Base-by-base conservation (phyloP, 1,140 invertebrate genomes). In the roundworm (Caenorhabditis elegans) region DNA sequence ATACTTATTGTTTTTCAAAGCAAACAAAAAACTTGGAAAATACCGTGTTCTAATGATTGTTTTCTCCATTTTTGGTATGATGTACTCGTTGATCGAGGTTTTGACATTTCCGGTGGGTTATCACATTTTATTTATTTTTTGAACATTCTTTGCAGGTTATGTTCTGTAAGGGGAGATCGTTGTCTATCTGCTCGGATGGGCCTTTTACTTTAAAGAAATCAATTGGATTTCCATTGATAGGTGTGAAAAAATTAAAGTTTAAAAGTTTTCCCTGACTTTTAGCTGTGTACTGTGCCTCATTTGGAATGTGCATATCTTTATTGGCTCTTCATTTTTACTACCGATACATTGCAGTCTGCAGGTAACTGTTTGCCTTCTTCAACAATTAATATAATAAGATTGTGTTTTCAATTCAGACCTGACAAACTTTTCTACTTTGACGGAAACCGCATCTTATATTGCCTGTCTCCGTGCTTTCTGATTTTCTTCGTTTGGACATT, bases 341-440 rank as follows among this genome's bases (percentile, higher is more conserved):
- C 19, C 13, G 53, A 60, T 60, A 60, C 28, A 60, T 60, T 31
- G 53, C 53, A 0, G 28, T 53, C 78, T 78, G 28, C 84, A 60
- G 34, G 47, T 49, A 6, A n/a, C 1, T 49, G n/a, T n/a, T 19
- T 0, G 22, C 8, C n/a, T 49, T 49, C 0, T 17, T n/a, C n/a
- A n/a, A n/a, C n/a, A n/a, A 19, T n/a, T n/a, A 0, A 19, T n/a
- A 49, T 2, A 15, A 5, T 3, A 19, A n/a, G n/a, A n/a, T 10
- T 24, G 22, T 26, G 26, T 24, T 10, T 26, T 53, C n/a, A n/a
- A n/a, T 53, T 53, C 8, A 53, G 49, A 6, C 53, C 53, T 1
- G 53, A 60, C 2, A 60, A 60, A 17, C 28, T 60, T 11, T 60
- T 31, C 10, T 34, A 60, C n/a, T 60, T 60, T 34, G 53, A 60